Base-by-base conservation (phyloP, 2,888 invertebrate genomes). In the Pristionchus mayeri region DNA sequence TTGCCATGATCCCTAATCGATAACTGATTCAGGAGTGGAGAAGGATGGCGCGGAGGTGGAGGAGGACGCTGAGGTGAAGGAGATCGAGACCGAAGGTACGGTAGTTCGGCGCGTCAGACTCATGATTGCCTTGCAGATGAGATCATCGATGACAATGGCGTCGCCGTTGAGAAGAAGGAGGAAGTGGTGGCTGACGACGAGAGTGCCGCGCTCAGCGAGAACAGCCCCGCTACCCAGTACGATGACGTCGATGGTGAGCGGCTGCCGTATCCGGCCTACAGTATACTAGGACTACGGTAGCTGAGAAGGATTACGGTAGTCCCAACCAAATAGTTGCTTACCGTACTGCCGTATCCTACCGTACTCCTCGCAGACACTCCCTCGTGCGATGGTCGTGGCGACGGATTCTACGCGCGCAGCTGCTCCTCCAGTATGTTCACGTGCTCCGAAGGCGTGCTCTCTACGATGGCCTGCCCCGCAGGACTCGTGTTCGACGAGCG, bases 371-470 rank as follows among this genome's bases (percentile, higher is more conserved):
- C 63, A 30, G 27, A 24, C 27, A 16, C 34, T 27, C 30, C 6
- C 30, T 63, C 63, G 27, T 75, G 75, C 24, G 16, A 24, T 11
- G 75, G 44, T 40, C 75, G 75, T 75, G 16, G 24, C 21, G 75
- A 75, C 27, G 75, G 75, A n/a, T 75, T 75, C 75, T 75, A 40
- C 75, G 37, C 75, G 9, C 16, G 37, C n/a, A 40, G 75, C n/a
- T 75, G 75, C 44, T 75, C 75, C 4, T 75, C 75, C 75, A 18
- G 18, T 11, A 75, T 75, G 75, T 3, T 75, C 16, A 18, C 75
- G 16, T 75, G 75, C 44, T 75, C 75, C 16, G 40, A 75, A 40
- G 75, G 75, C 21, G 3, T 75, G 18, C 21, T 6, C 9, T 11
- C 37, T 3, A 75, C 21, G 37, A 75, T 75, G 75, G 3, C 37